phyloP scores from a whole-genome alignment of 2,113 vertebrate genomes.

The Tretioscincus oriximinensis region DNA sequence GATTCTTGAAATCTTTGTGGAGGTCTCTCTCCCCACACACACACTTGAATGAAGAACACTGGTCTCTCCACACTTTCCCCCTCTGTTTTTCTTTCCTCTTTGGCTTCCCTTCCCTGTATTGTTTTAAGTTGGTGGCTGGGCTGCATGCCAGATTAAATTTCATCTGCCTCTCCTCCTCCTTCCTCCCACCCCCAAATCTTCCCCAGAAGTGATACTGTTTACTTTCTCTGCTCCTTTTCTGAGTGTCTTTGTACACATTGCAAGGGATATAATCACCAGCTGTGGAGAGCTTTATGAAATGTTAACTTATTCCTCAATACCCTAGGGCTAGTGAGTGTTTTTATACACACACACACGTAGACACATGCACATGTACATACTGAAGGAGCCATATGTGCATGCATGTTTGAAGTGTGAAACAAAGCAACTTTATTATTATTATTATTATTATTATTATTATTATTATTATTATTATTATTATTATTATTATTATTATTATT shows the following conservation, averaged over 20 bases:
- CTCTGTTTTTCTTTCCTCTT: conserved; percentile 54
- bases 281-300: conserved; percentile 66
- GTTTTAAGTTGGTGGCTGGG: conserved; percentile 69
- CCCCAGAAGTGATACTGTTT: conserved; percentile 73
- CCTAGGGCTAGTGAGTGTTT: conserved; percentile 42
- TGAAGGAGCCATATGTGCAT: background rate
- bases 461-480: too few species aligned
- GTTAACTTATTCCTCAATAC: conserved; percentile 58
- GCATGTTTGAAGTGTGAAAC: conserved; percentile 31
- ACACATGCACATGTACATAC: background rate
- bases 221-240: conserved; percentile 71
- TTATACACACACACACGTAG: background rate
- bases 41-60: background rate
- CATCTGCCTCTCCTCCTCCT: conserved; percentile 44
- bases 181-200: conserved; percentile 30
- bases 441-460: too few species aligned
- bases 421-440: conserved; percentile 32
- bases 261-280: conserved; percentile 70
- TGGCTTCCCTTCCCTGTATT: conserved; percentile 63
- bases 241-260: conserved; percentile 62
- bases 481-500: too few species aligned
- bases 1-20: background rate
- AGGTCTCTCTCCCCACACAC: rapidly evolving
- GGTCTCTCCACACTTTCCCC: conserved; percentile 30
- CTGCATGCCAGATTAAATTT: conserved; percentile 61